phyloP scores from a whole-genome alignment of 2,888 invertebrate species.

The Dromius quadrimaculatus region DNA sequence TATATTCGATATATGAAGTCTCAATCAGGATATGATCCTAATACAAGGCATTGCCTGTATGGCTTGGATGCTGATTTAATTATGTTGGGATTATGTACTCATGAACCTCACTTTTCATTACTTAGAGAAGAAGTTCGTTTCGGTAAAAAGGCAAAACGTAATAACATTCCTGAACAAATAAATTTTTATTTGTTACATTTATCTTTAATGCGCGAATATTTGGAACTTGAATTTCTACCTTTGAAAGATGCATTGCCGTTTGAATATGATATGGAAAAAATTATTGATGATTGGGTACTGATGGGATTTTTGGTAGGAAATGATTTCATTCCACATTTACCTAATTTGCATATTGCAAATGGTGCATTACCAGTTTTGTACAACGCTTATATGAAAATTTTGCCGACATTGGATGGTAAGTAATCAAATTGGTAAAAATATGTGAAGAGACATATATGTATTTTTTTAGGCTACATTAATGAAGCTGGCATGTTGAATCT shows the following conservation, averaged over 20 bases:
- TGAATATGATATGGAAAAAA: conserved; percentile 85
- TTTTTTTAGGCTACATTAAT: conserved; percentile 86
- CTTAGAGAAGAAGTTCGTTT: conserved; percentile 91
- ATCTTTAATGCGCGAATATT: conserved; percentile 91
- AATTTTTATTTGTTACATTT: conserved; percentile 94
- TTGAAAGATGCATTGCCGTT: conserved; percentile 79
- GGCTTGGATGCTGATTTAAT: conserved; percentile 98
- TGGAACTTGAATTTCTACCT: conserved; percentile 88
- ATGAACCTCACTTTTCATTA: conserved; percentile 95
- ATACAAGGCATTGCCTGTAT: conserved; percentile 96
- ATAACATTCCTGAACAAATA: conserved; percentile 86
- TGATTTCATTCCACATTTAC: conserved; percentile 97
- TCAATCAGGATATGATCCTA: conserved; percentile 86
- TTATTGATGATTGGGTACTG: conserved; percentile 98
- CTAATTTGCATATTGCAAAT: conserved; percentile 92
- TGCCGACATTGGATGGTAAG: conserved; percentile 88
- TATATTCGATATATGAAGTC: conserved; percentile 92
- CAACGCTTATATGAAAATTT: conserved; percentile 85
- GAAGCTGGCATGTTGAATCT: conserved; percentile 88
- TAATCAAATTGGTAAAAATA: background rate
- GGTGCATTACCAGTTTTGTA: conserved; percentile 91
- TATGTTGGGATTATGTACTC: conserved; percentile 94
- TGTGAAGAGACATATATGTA: background rate
- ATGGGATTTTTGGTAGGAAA: conserved; percentile 98
- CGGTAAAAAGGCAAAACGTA: conserved; percentile 76